Conservation (phyloP, 2,888 invertebrate species). For the Perithous albicinctus region DNA sequence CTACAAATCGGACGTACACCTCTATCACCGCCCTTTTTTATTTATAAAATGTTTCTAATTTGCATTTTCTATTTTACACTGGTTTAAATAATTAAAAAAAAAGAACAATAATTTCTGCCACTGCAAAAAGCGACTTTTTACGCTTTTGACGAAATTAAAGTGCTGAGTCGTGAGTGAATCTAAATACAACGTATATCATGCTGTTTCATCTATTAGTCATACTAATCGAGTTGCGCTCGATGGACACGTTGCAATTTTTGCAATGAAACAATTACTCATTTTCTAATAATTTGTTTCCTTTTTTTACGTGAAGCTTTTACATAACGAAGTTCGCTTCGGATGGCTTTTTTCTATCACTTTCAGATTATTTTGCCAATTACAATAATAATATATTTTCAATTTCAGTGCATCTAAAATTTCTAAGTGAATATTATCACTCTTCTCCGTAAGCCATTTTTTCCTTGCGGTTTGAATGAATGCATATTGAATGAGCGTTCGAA, state of each 20-base stretch:
- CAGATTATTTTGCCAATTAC: conserved; percentile 43
- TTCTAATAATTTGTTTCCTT: not conserved
- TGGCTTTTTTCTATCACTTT: conserved; percentile 21
- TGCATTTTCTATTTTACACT: conserved; percentile 33
- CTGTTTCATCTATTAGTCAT: conserved; percentile 27
- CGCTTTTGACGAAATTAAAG: conserved; percentile 36
- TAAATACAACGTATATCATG: conserved; percentile 38
- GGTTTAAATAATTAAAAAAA: conserved; percentile 14
- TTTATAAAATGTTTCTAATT: conserved; percentile 50
- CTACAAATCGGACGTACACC: conserved; percentile 3
- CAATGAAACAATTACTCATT: conserved; percentile 36
- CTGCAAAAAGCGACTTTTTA: not conserved
- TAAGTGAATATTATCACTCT: conserved; percentile 43
- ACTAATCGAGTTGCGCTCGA: conserved; percentile 39
- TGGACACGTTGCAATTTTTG: conserved; percentile 45
- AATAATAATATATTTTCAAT: conserved; percentile 28
- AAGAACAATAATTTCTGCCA: not conserved
- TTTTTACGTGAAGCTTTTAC: conserved; percentile 1
- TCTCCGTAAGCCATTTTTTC: conserved; percentile 22
- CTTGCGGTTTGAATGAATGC: conserved; percentile 2
- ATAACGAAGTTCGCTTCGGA: conserved; percentile 33
- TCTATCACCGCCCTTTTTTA: conserved; percentile 30
- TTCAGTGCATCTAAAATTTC: conserved; percentile 49
- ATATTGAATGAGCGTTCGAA: conserved; percentile 46
- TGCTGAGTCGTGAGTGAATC: conserved; percentile 48